Percentiles rank a stretch among this genome's conserved stretches.
These are phyloP conservation scores for Ceriagrion tenellum DNA, from an alignment of 2,888 invertebrate genomes.

Conservation along the genomic window DNA sequence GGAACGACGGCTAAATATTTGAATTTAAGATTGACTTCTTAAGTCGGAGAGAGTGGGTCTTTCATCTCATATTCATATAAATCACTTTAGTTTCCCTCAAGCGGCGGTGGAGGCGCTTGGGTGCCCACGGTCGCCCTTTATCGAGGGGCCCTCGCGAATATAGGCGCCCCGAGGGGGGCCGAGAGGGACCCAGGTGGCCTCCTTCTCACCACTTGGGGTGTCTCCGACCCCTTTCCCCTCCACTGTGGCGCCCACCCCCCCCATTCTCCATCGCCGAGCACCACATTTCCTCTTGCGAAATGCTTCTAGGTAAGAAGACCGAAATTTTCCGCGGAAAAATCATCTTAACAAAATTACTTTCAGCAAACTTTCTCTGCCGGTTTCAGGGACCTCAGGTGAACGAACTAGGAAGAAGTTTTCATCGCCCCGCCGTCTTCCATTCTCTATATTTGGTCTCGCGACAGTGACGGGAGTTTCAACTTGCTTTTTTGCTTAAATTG, in stretches of 20 bases:
- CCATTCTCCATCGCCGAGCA: background rate
- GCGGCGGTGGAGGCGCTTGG: background rate
- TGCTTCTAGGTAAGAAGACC: too few species aligned
- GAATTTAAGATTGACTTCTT: slow-evolving; percentile 52
- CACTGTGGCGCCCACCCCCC: background rate
- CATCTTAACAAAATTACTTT: too few species aligned
- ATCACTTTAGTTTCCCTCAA: background rate
- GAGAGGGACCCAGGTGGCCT: background rate
- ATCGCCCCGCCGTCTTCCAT: too few species aligned
- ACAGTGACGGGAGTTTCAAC: too few species aligned
- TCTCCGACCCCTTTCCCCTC: background rate
- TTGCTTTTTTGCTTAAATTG: too few species aligned
- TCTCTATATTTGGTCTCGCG: too few species aligned
- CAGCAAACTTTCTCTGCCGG: too few species aligned
- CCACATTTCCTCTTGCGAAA: background rate
- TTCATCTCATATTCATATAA: slow-evolving; percentile 22
- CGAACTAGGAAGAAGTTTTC: too few species aligned
- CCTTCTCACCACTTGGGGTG: background rate
- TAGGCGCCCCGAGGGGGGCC: background rate
- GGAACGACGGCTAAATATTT: slow-evolving; percentile 16
- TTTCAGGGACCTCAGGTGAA: too few species aligned
- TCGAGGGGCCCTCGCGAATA: background rate
- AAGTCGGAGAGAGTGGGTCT: background rate
- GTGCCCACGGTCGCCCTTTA: background rate
- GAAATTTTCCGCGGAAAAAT: too few species aligned